phyloP scores from a whole-genome alignment of 2,113 vertebrate species.

The Hiodon alosoides region DNA sequence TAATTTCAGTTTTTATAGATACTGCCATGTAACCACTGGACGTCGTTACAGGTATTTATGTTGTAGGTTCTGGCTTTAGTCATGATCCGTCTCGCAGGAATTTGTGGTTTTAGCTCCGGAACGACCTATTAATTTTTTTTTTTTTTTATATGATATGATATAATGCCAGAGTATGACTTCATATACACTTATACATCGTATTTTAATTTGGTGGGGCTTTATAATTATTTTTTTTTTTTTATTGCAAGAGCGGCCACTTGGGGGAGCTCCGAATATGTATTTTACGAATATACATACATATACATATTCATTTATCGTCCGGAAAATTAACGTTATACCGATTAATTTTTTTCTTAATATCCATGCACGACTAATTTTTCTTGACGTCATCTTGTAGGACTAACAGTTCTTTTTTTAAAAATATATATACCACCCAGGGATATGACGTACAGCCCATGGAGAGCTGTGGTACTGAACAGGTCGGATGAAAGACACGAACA shows the following conservation, averaged over 20 bases:
- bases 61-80: too few relatives aligned
- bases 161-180: too few relatives aligned
- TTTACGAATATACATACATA: neutral
- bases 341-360: neutral
- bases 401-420: neutral
- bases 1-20: too few relatives aligned
- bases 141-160: too few relatives aligned
- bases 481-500: constrained; percentile 12
- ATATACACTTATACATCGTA: neutral
- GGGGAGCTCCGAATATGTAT: constrained; percentile 4
- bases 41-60: too few relatives aligned
- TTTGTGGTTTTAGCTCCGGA: too few relatives aligned
- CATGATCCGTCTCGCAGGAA: too few relatives aligned
- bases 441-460: neutral
- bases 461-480: constrained; percentile 9
- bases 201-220: neutral
- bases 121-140: too few relatives aligned
- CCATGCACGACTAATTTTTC: neutral
- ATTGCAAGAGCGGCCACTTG: neutral
- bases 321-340: too few relatives aligned
- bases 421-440: too few relatives aligned
- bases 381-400: neutral
- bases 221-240: neutral
- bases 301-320: too few relatives aligned
- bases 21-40: too few relatives aligned